phyloP scores from a whole-genome alignment of 2,797 vertebrate species.

The Chaunax sp. region DNA sequence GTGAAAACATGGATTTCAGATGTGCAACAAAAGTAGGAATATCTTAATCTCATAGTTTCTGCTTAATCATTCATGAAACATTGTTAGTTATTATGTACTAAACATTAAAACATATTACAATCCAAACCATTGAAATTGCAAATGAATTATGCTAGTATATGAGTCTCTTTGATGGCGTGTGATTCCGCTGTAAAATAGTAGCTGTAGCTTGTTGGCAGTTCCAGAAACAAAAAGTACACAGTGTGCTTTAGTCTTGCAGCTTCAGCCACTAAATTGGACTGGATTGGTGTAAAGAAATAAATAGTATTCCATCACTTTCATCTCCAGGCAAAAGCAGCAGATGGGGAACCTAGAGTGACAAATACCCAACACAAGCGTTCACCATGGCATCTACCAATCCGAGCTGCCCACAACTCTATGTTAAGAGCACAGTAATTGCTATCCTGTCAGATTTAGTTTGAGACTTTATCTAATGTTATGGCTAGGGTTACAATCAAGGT shows the following conservation, averaged over 20 bases:
- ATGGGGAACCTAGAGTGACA: slow-evolving; percentile 61
- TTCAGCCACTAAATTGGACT: slow-evolving; percentile 27
- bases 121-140: slow-evolving; percentile 23
- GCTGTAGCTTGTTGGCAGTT: background rate
- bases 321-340: slow-evolving; percentile 56
- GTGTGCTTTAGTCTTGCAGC: slow-evolving; percentile 10
- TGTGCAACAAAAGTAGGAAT: no score
- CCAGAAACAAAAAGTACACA: slow-evolving; percentile 1
- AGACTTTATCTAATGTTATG: slow-evolving; percentile 66
- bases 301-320: slow-evolving; percentile 34
- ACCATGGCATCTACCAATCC: slow-evolving; percentile 69
- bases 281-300: slow-evolving; percentile 23
- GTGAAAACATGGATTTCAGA: no score
- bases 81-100: no score
- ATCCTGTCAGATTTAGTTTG: slow-evolving; percentile 74
- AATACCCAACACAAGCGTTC: slow-evolving; percentile 56
- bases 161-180: background rate
- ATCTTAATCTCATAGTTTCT: no score
- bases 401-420: slow-evolving; percentile 64
- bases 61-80: no score
- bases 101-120: no score
- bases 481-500: slow-evolving; percentile 65
- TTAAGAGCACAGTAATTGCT: slow-evolving; percentile 76
- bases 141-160: slow-evolving; percentile 1
- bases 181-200: background rate